A percentile compares a stretch with the other conserved stretches of the same genome.
phyloP scores from a whole-genome alignment of 2,113 vertebrate genomes.

The Serilophus lunatus region DNA sequence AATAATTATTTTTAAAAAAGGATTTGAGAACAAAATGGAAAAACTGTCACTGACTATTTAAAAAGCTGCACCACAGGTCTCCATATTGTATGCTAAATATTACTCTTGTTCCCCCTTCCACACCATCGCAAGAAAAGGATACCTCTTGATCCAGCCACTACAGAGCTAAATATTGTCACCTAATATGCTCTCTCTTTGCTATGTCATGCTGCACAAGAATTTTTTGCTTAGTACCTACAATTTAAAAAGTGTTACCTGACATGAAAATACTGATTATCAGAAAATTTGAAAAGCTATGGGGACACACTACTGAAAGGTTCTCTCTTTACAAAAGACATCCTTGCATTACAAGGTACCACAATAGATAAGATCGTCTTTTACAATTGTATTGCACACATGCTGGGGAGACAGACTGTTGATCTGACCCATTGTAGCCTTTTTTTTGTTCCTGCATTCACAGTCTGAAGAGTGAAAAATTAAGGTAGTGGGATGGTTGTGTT shows the following conservation, averaged over 20 bases:
- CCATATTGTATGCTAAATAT: neutral
- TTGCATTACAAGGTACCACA: neutral
- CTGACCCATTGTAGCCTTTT: neutral
- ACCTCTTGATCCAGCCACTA: neutral
- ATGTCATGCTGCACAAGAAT: neutral
- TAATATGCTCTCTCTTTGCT: neutral
- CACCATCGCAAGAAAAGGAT: neutral
- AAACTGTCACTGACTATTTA: neutral
- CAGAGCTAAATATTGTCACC: neutral
- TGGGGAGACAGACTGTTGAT: neutral
- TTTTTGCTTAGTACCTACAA: neutral
- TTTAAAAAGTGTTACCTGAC: neutral
- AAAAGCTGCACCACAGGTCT: neutral
- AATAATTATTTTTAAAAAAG: neutral
- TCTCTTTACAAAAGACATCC: neutral
- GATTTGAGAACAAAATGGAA: neutral
- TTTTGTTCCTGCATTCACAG: neutral
- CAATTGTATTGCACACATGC: neutral
- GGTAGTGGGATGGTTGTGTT: neutral
- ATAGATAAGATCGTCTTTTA: neutral
- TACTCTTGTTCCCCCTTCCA: neutral
- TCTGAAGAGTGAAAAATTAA: neutral
- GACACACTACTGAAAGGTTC: neutral
- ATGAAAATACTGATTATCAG: neutral
- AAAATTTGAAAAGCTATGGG: neutral